phyloP scores from a whole-genome alignment of 1,140 invertebrate genomes.

The Limonius californicus region DNA sequence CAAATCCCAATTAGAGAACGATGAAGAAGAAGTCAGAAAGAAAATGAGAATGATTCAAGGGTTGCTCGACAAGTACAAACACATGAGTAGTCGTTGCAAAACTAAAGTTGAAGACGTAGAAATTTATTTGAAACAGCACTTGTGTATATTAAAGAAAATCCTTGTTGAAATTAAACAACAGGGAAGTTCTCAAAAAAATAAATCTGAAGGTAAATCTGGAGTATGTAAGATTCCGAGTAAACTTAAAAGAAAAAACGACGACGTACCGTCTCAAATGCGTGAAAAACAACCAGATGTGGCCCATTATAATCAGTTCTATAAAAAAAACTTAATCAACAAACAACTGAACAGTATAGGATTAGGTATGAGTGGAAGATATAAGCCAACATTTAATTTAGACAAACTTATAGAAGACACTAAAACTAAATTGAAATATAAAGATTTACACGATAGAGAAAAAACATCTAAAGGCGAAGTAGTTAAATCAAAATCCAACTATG shows the following conservation, averaged over 20 bases:
- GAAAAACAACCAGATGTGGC: no score
- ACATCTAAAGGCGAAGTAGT: no score
- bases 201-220: no score
- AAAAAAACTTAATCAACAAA: not conserved
- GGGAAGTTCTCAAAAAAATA: no score
- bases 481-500: not conserved
- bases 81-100: constrained; percentile 31
- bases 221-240: no score
- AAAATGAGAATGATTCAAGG: constrained; percentile 24
- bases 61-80: constrained; percentile 33
- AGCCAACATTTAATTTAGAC: not conserved
- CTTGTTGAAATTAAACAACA: not conserved
- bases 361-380: not conserved
- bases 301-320: not conserved
- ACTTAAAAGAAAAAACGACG: no score
- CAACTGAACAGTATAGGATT: not conserved
- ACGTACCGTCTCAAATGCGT: no score
- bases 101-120: constrained; percentile 33
- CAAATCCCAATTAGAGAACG: constrained; percentile 12
- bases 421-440: not conserved
- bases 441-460: no score
- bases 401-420: not conserved
- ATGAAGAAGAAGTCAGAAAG: constrained; percentile 24
- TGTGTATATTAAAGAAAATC: not conserved
- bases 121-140: constrained; percentile 34